Evolutionary conservation across 2,888 invertebrate species (phyloP).

Genomic region (Lepidochrysops patricia): DNA sequence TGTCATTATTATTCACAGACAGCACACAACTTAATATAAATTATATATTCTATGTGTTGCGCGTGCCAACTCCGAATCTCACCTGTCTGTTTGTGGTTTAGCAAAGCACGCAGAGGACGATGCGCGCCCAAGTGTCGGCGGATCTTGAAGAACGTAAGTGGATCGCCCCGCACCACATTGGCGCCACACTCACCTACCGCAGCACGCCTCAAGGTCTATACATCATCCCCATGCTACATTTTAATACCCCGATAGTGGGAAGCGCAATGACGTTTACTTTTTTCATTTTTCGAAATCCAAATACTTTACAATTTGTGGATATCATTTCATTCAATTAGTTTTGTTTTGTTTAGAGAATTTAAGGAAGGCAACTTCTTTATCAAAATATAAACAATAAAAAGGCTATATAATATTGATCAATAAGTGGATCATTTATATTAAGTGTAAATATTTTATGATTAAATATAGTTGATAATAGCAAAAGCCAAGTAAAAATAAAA

Average conservation of each 20-base stretch:
- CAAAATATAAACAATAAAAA: neutral
- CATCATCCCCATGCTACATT: constrained; percentile 42
- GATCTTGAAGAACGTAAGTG: constrained; percentile 85
- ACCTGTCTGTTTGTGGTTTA: constrained; percentile 16
- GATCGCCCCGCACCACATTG: constrained; percentile 82
- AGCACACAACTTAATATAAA: too few species aligned
- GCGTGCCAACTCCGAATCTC: too few species aligned
- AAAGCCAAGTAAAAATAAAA: neutral
- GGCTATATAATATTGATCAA: neutral
- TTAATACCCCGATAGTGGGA: constrained; percentile 13
- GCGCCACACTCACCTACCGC: constrained; percentile 85
- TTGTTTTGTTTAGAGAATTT: neutral
- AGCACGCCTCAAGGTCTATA: constrained; percentile 83
- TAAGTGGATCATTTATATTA: too few species aligned
- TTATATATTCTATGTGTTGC: too few species aligned
- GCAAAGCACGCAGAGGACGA: constrained; percentile 76
- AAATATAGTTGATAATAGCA: neutral
- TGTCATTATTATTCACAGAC: too few species aligned
- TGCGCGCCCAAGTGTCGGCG: constrained; percentile 80
- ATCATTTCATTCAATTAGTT: neutral
- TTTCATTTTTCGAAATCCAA: neutral
- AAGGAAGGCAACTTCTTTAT: neutral
- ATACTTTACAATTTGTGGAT: neutral
- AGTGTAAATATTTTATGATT: neutral
- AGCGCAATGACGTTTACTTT: constrained; percentile 3